A percentile compares a stretch with the other conserved stretches of the same genome.
phyloP scores from a whole-genome alignment of 2,888 invertebrate genomes.

The Ichneumoninae sp. region DNA sequence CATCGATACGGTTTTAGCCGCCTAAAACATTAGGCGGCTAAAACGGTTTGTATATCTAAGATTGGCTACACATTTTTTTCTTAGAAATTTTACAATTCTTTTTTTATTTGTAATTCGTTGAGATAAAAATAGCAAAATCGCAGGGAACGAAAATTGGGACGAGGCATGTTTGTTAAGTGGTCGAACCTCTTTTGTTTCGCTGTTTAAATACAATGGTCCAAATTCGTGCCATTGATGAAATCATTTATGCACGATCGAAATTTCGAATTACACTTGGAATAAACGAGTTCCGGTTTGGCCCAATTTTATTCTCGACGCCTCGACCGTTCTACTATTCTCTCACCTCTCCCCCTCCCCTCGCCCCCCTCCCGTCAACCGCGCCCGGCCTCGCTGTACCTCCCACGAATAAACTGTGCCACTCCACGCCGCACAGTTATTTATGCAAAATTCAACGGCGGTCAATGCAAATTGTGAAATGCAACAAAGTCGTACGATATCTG shows the following conservation, averaged over 20 bases:
- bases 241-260: slow-evolving; percentile 33
- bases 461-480: slow-evolving; percentile 55
- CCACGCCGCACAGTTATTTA: slow-evolving; percentile 25
- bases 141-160: not conserved
- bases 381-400: not conserved
- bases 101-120: not conserved
- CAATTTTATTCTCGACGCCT: slow-evolving; percentile 34
- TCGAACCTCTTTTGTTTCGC: not conserved
- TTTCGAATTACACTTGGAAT: slow-evolving; percentile 29
- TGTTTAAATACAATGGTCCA: slow-evolving; percentile 6
- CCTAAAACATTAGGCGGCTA: not conserved
- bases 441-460: slow-evolving; percentile 31
- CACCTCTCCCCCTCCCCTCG: not conserved
- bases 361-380: not conserved
- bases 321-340: slow-evolving; percentile 20
- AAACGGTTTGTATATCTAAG: not conserved
- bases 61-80: not conserved
- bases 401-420: slow-evolving; percentile 5
- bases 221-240: slow-evolving; percentile 3
- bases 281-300: slow-evolving; percentile 8
- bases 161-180: not conserved
- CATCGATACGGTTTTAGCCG: not conserved
- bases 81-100: not conserved
- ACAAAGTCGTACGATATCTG: slow-evolving; percentile 49
- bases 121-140: not conserved